Evolutionary conservation across 2,113 vertebrate species (phyloP), one percentile per base, ranked within the genome.

Genomic region (Oreocharis arfaki): DNA sequence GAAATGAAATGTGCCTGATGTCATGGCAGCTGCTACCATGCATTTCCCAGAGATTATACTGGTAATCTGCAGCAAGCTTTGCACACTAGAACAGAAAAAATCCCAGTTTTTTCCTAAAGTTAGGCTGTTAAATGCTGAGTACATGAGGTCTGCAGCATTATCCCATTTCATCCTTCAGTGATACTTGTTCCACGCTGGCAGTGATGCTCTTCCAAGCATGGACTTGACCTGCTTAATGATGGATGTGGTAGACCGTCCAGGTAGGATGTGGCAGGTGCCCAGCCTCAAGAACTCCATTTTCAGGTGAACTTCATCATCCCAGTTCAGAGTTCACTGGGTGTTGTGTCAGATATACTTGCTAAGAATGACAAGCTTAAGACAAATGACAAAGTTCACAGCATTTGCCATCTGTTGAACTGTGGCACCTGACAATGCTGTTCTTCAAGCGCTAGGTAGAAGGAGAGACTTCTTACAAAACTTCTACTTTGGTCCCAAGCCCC

Each of bases 171-270:
- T 30, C 7, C 3, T 33, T 74, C 37, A 75, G 75, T 16, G 37
- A 37, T 32, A 53, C 20, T 13, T 83, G 24, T 32, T 52, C 46
- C 64, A 76, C 0, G 0, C 32, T 57, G 28, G 33, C n/a, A 76
- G 63, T 3, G 28, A 39, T 30, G 20, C 44, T 47, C 13, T 5
- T 64, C 33, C 60, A 84, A 79, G 60, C 37, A 35, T 1, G 3
- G 35, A 71, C 57, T 24, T 49, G 13, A 57, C 18, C 28, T 85
- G 33, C n/a, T 49, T 44, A n/a, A 83, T 30, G 68, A 39, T 0
- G 1, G 27, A 56, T 0, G 0, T 23, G n/a, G 17, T 16, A 57
- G 28, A 37, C 35, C 67, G 39, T 33, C 47, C 57, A 63, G n/a
- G 17, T 2, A 73, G 81, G n/a, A 84, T 1, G 1, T 6, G 16